Percentiles rank a stretch among this genome's conserved stretches.
phyloP scores from a whole-genome alignment of 2,888 invertebrate genomes.

The Synergus umbraculus region DNA sequence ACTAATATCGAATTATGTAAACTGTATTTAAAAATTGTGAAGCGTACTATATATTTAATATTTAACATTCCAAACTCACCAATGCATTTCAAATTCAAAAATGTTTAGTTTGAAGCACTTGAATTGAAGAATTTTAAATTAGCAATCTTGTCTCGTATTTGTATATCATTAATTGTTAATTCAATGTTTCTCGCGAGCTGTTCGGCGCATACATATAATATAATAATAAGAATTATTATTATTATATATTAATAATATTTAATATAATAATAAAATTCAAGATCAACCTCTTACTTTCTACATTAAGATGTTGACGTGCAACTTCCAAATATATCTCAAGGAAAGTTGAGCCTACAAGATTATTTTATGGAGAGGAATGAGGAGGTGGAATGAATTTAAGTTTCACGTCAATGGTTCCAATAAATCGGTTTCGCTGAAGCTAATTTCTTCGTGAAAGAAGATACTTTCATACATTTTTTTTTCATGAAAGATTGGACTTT shows the following conservation, averaged over 20 bases:
- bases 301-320: not conserved
- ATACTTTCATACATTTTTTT: not conserved
- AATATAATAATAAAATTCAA: not conserved
- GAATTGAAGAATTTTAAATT: too few species aligned
- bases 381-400: not conserved
- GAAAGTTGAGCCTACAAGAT: not conserved
- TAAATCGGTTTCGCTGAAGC: not conserved
- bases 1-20: constrained; percentile 2
- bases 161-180: too few species aligned
- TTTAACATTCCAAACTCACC: too few species aligned
- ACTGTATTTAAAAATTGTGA: not conserved
- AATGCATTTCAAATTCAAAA: too few species aligned
- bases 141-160: too few species aligned
- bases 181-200: too few species aligned
- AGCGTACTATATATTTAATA: not conserved
- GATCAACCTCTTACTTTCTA: not conserved
- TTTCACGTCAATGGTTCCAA: not conserved
- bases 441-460: not conserved
- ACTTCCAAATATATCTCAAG: not conserved
- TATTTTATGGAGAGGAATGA: not conserved
- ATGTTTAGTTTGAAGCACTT: too few species aligned
- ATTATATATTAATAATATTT: too few species aligned
- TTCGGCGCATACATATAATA: too few species aligned
- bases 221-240: too few species aligned
- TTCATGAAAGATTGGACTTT: not conserved